A percentile compares a stretch with the other conserved stretches of the same genome.
These are phyloP conservation scores for Formica aserva DNA, from an alignment of 2,888 invertebrate species.

Conservation along the genomic window DNA sequence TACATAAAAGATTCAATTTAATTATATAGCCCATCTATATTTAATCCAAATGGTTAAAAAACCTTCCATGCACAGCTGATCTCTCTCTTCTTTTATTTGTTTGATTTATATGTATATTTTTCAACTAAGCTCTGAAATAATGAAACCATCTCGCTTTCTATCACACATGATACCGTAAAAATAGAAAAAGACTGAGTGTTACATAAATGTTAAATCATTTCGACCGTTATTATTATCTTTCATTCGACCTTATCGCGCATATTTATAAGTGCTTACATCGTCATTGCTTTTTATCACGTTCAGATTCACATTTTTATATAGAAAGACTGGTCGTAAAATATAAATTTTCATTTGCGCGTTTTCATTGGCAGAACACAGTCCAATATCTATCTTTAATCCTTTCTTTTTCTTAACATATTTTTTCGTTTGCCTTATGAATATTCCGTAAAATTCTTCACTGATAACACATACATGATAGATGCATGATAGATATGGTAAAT, in stretches of 20 bases:
- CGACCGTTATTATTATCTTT: conserved; percentile 12
- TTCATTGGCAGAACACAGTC: not conserved
- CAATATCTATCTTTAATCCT: not conserved
- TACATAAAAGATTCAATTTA: not conserved
- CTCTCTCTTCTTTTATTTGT: not conserved
- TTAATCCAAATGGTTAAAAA: not conserved
- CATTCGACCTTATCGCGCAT: conserved; percentile 21
- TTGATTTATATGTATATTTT: not conserved
- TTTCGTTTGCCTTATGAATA: not conserved
- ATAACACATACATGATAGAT: not conserved
- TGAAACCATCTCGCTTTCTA: not conserved
- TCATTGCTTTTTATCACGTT: conserved; percentile 6
- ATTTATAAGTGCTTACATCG: conserved; percentile 15
- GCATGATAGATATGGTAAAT: not conserved
- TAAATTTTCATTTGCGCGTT: not conserved
- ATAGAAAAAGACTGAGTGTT: not conserved
- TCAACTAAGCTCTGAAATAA: not conserved
- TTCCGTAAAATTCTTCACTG: not conserved
- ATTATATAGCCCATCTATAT: not conserved
- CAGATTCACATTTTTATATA: not conserved
- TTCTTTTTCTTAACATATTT: not conserved
- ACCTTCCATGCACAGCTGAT: not conserved
- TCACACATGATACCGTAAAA: not conserved
- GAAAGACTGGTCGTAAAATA: not conserved
- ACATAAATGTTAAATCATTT: conserved; percentile 38